Percentiles rank a stretch among this genome's conserved stretches.
phyloP scores from a whole-genome alignment of 2,888 invertebrate species.

The Parascotia fuliginaria region DNA sequence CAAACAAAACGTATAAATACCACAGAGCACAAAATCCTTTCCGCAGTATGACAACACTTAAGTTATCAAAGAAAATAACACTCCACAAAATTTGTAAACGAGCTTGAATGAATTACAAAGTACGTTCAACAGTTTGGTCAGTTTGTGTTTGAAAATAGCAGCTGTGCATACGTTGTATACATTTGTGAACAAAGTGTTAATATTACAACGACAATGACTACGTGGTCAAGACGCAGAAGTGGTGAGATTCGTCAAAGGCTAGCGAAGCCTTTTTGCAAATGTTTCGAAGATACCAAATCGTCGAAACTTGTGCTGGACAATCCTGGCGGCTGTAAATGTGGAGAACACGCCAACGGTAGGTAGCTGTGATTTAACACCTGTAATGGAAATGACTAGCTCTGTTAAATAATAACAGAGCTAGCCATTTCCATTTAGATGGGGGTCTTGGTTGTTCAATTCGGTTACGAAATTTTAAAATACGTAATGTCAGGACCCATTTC shows the following conservation, averaged over 20 bases:
- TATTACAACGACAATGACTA: constrained; percentile 21
- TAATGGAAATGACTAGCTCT: no score
- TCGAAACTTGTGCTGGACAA: constrained; percentile 54
- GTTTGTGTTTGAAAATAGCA: constrained; percentile 1
- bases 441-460: no score
- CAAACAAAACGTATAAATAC: neutral
- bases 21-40: no score
- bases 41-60: no score
- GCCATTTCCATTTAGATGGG: no score
- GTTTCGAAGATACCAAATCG: constrained; percentile 59
- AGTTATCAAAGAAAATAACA: no score
- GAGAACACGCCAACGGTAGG: constrained; percentile 79
- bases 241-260: constrained; percentile 28
- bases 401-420: no score
- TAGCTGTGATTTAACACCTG: constrained; percentile 3
- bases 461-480: no score
- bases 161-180: neutral
- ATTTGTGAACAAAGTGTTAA: constrained; percentile 6
- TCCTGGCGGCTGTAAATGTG: constrained; percentile 77
- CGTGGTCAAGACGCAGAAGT: constrained; percentile 18
- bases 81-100: neutral
- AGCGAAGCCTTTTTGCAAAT: constrained; percentile 70
- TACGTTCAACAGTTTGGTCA: neutral
- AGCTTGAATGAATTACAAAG: neutral
- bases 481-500: no score